These are phyloP conservation scores for Drosophila suzukii DNA, from an alignment of 1,140 invertebrate species.

Conservation along the genomic window DNA sequence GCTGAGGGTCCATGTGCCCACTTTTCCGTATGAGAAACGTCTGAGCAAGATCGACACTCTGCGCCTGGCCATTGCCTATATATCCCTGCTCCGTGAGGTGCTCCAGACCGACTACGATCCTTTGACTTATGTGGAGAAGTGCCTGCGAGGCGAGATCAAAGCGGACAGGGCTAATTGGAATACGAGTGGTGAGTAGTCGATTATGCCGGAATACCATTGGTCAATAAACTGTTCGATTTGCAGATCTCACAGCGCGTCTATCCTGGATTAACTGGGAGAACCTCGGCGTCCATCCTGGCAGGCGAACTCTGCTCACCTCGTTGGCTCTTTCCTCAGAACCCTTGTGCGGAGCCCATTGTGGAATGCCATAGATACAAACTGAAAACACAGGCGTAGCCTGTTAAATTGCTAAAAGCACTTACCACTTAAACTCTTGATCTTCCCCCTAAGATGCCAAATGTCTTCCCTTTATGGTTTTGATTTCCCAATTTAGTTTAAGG, in stretches of 20 bases:
- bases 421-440: slow-evolving; percentile 6
- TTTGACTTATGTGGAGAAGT: slow-evolving; percentile 96
- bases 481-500: slow-evolving; percentile 19
- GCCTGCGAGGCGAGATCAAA: slow-evolving; percentile 94
- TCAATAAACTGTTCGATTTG: slow-evolving; percentile 59
- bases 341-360: slow-evolving; percentile 85
- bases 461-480: slow-evolving; percentile 26
- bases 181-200: slow-evolving; percentile 92
- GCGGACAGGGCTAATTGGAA: slow-evolving; percentile 96
- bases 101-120: slow-evolving; percentile 96
- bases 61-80: slow-evolving; percentile 97
- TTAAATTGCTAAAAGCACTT: slow-evolving; percentile 23
- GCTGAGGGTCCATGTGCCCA: slow-evolving; percentile 96
- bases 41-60: slow-evolving; percentile 99
- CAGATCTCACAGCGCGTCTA: slow-evolving; percentile 97
- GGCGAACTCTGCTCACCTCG: slow-evolving; percentile 92
- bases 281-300: slow-evolving; percentile 95
- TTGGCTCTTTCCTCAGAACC: slow-evolving; percentile 92
- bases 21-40: slow-evolving; percentile 99
- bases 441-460: slow-evolving; percentile 6
- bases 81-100: slow-evolving; percentile 95
- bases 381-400: not conserved
- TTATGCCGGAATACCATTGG: not conserved
- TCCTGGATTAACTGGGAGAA: slow-evolving; percentile 99
- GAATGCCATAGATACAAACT: slow-evolving; percentile 52